Percentiles rank a stretch among this genome's conserved stretches.
phyloP scores from a whole-genome alignment of 2,888 invertebrate species.

The Notodonta ziczac region DNA sequence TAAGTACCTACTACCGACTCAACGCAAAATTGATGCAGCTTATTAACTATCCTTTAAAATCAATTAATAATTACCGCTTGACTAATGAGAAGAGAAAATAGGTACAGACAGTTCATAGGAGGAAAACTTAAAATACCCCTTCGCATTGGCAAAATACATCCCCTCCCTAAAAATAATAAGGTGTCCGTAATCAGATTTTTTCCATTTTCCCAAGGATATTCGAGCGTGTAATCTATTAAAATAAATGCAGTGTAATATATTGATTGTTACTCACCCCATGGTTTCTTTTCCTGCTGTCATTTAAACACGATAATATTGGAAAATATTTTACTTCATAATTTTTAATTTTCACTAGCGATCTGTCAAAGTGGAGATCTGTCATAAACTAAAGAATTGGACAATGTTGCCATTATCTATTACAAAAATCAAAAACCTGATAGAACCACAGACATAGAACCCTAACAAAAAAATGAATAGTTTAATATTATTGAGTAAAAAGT shows the following conservation, averaged over 20 bases:
- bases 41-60: constrained; percentile 11
- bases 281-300: constrained; percentile 93
- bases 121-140: constrained; percentile 74
- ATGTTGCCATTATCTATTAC: constrained; percentile 19
- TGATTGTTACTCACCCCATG: constrained; percentile 88
- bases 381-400: constrained; percentile 52
- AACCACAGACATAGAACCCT: too few relatives aligned
- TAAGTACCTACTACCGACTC: constrained; percentile 25
- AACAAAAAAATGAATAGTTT: too few relatives aligned
- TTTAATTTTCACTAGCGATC: constrained; percentile 60
- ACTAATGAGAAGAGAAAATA: constrained; percentile 17
- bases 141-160: constrained; percentile 80
- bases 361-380: constrained; percentile 62
- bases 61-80: constrained; percentile 23
- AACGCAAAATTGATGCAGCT: constrained; percentile 19
- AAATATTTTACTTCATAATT: constrained; percentile 72
- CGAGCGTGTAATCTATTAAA: constrained; percentile 11
- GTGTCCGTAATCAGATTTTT: constrained; percentile 59
- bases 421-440: too few relatives aligned
- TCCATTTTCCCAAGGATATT: constrained; percentile 24
- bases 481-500: too few relatives aligned
- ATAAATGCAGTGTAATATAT: constrained; percentile 23
- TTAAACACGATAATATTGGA: constrained; percentile 79
- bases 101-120: constrained; percentile 22
- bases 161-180: constrained; percentile 82